phyloP scores from a whole-genome alignment of 2,888 invertebrate genomes.

The Spisula subtruncata region DNA sequence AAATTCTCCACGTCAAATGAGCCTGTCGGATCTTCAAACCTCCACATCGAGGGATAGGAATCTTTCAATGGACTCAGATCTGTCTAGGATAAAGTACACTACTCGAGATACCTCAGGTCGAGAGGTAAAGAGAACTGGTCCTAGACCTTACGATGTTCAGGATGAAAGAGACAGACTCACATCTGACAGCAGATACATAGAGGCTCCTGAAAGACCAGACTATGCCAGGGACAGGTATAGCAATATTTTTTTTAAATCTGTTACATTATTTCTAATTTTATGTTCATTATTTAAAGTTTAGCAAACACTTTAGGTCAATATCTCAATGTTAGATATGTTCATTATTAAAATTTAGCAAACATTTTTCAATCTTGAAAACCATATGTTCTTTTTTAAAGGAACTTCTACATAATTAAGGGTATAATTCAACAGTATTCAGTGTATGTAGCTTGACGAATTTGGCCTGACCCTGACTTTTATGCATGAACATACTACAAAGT shows the following conservation, averaged over 20 bases:
- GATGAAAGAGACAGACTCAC: conserved; percentile 38
- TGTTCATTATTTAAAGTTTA: not conserved
- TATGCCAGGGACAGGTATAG: conserved; percentile 35
- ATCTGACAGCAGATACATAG: conserved; percentile 43
- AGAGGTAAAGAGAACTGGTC: conserved; percentile 57
- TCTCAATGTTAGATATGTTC: not conserved
- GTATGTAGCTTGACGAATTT: no score
- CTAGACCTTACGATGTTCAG: conserved; percentile 42
- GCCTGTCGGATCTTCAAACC: conserved; percentile 41
- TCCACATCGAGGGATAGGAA: not conserved
- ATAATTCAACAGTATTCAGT: no score
- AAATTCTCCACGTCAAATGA: conserved; percentile 36
- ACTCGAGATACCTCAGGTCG: conserved; percentile 53
- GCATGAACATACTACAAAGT: no score
- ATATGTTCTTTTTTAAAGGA: no score
- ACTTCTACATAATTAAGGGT: no score
- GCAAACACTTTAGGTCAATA: no score
- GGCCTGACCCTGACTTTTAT: no score
- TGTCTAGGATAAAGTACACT: conserved; percentile 52
- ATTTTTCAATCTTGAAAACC: no score
- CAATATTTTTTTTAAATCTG: not conserved
- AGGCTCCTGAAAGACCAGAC: not conserved
- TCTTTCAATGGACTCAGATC: not conserved
- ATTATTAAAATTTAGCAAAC: not conserved
- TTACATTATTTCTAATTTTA: no score